Percentiles rank a stretch among this genome's conserved stretches.
Evolutionary conservation across 2,113 vertebrate species (phyloP).

Genomic region (Elephas maximus): DNA sequence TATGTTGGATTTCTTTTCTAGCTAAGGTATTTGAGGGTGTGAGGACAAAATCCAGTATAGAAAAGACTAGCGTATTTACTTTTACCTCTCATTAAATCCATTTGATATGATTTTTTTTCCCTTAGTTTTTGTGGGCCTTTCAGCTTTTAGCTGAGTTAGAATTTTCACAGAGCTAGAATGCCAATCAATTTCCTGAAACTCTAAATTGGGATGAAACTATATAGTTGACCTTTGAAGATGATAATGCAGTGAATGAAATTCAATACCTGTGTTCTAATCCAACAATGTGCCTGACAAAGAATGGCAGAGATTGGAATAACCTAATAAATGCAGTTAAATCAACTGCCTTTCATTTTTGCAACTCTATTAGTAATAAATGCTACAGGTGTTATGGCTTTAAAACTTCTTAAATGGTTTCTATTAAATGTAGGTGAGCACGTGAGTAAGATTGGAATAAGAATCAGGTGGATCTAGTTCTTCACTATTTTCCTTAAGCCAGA

Average conservation of each 20-base stretch:
- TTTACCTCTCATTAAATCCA: slow-evolving; percentile 39
- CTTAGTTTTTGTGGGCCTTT: background rate
- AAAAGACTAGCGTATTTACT: slow-evolving; percentile 23
- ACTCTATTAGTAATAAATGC: background rate
- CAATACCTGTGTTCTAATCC: background rate
- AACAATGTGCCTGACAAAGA: background rate
- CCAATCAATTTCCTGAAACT: background rate
- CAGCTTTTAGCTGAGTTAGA: background rate
- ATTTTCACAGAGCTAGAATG: background rate
- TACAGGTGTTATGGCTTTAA: background rate
- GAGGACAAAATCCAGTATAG: background rate
- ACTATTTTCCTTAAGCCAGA: background rate
- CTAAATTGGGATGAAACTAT: background rate
- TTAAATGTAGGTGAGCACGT: background rate
- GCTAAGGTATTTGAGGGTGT: background rate
- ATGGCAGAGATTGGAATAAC: slow-evolving; percentile 49
- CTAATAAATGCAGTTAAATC: slow-evolving; percentile 20
- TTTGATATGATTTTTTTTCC: background rate
- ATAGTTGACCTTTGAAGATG: slow-evolving; percentile 14
- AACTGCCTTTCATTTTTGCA: slow-evolving; percentile 45
- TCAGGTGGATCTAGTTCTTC: background rate
- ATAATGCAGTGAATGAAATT: background rate
- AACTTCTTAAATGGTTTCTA: slow-evolving; percentile 6
- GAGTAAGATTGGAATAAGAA: slow-evolving; percentile 40
- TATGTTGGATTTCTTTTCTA: background rate